A percentile compares a stretch with the other conserved stretches of the same genome.
Conservation (phyloP, 2,888 invertebrate genomes). For the Myopa testacea region DNA sequence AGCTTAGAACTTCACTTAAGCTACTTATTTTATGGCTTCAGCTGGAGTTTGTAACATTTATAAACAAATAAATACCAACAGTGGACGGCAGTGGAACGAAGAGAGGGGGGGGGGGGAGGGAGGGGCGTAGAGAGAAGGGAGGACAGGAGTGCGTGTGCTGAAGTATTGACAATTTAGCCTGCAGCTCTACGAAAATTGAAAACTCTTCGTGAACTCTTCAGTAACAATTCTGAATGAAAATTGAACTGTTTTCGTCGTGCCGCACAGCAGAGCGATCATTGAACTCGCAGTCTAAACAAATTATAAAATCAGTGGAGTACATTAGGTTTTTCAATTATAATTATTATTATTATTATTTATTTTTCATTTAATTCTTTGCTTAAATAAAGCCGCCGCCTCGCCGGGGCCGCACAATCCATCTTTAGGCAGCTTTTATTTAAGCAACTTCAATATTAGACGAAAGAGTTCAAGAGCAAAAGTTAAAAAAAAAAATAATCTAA, state of each 20-base stretch:
- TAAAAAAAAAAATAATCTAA: constrained; percentile 37
- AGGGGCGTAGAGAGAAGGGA: not conserved
- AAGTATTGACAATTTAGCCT: not conserved
- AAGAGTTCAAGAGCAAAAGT: constrained; percentile 46
- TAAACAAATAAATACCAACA: too few species aligned
- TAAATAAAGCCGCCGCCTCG: not conserved
- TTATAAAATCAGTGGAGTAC: not conserved
- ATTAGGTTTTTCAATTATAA: not conserved
- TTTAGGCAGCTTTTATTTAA: constrained; percentile 46
- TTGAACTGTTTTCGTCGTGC: not conserved
- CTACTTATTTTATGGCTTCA: not conserved
- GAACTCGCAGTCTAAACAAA: not conserved
- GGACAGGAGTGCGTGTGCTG: not conserved
- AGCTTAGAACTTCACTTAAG: not conserved
- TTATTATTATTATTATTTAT: not conserved
- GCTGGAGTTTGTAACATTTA: not conserved
- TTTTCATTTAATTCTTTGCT: too few species aligned
- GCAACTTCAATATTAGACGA: constrained; percentile 49
- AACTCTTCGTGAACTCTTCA: not conserved
- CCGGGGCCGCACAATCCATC: not conserved
- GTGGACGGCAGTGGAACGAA: not conserved
- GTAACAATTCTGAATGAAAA: not conserved
- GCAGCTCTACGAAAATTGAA: not conserved
- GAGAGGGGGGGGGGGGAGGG: not conserved
- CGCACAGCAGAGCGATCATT: constrained; percentile 4